Conservation (phyloP, 2,113 vertebrate genomes). For the Labeo rohita region DNA sequence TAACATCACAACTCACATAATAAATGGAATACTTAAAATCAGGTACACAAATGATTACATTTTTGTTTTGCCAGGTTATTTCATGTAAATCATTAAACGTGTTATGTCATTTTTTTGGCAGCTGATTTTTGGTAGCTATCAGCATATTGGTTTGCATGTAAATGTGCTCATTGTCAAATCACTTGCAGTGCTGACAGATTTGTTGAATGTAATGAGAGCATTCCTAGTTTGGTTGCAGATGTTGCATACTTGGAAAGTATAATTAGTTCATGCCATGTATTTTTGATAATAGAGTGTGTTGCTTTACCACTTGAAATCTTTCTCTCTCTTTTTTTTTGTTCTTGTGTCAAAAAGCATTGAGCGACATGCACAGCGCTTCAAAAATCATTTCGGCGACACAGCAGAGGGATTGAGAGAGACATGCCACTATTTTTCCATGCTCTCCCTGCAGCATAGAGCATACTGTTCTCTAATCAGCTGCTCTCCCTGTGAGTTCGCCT, state of each 20-base stretch:
- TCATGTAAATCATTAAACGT: not conserved
- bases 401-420: constrained; percentile 30
- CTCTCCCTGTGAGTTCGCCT: constrained; percentile 38
- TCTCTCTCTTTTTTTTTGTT: not conserved
- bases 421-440: not conserved
- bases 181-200: not conserved
- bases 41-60: not conserved
- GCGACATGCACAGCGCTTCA: not conserved
- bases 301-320: not conserved
- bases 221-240: constrained; percentile 5
- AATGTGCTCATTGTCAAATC: not conserved
- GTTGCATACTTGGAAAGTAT: not conserved
- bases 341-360: not conserved
- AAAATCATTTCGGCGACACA: constrained; percentile 17
- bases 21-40: not conserved
- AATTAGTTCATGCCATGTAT: not conserved
- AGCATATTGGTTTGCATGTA: not conserved
- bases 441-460: constrained; percentile 11
- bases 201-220: not conserved
- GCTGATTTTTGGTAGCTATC: not conserved
- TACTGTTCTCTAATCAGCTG: constrained; percentile 39
- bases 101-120: not conserved
- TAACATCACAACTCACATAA: not conserved
- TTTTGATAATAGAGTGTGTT: not conserved
- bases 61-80: not conserved